Base-by-base conservation (phyloP, 2,888 invertebrate species). In the Polymixis flavicincta region DNA sequence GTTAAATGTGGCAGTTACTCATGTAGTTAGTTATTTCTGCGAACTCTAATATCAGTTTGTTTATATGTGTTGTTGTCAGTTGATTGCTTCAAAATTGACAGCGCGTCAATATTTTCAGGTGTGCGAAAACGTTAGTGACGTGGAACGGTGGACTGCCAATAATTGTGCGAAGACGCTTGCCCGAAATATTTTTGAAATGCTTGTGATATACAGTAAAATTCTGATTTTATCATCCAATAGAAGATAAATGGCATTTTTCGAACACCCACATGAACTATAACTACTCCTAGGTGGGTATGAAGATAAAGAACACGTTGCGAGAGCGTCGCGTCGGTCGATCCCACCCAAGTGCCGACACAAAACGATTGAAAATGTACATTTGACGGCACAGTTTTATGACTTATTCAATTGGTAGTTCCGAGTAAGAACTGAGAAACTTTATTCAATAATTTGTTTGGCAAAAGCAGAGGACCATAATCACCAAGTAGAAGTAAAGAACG, bases 361-460 rank as follows among this genome's bases (percentile, higher is more conserved):
- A 86, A 85, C 84, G 80, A 87, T 88, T 88, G 83, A 78, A 89
- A 85, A 83, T 87, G 78, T 82, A 85, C 84, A 82, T 85, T 88
- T 78, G 86, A 88, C 75, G 82, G 79, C 85, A 87, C 84, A 85
- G 80, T 90, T 92, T 92, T 91, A 90, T 91, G 84, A 83, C 90
- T 86, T 87, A 89, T 89, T 89, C 87, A 89, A 88, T 85, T 83
- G 83, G 79, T 68, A 78, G 83, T 85, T 85, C 76, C 80, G 74
- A 81, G 85, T 85, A 88, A 73, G 80, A 76, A 80, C 72, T 81
- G 80, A 88, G 83, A 87, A 82, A 68, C 76, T 75, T 65, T 61
- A 78, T 82, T 79, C 78, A 76, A 88, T 78, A 63, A 80, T 76
- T 81, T 70, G 64, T 81, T 82, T 78, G 55, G 64, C 55, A 76